These are phyloP conservation scores for Chaenogobius annularis DNA, from an alignment of 2,113 vertebrate genomes.

Conservation along the genomic window DNA sequence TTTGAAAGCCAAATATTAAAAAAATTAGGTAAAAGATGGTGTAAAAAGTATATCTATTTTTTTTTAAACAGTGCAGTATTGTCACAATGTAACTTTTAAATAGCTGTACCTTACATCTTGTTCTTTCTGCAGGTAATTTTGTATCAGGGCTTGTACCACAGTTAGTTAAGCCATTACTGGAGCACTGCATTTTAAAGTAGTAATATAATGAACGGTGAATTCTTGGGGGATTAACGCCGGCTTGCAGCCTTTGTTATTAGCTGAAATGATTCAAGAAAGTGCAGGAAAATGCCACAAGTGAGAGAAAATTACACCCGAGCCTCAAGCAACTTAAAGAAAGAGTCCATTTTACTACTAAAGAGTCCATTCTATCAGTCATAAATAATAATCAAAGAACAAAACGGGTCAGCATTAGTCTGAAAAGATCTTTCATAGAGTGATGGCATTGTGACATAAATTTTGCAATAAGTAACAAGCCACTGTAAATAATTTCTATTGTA, in stretches of 20 bases:
- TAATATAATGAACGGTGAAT: constrained; percentile 2
- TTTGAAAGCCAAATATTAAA: not conserved
- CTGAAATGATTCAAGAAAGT: not conserved
- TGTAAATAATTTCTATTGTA: not conserved
- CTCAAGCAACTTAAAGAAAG: not conserved
- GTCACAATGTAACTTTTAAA: not conserved
- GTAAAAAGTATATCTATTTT: not conserved
- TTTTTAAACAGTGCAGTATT: not conserved
- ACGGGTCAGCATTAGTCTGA: not conserved
- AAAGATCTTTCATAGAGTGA: not conserved
- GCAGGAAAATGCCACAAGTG: not conserved
- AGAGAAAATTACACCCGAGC: constrained; percentile 3
- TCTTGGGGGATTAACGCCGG: not conserved
- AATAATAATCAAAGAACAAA: constrained; percentile 11
- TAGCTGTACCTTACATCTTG: not conserved
- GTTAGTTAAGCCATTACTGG: not conserved
- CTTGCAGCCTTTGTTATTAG: constrained; percentile 3
- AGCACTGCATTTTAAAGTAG: not conserved
- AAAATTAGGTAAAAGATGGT: not conserved
- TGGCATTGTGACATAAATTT: not conserved
- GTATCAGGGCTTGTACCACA: not conserved
- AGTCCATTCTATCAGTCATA: not conserved
- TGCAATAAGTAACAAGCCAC: not conserved
- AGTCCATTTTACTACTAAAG: too few relatives aligned
- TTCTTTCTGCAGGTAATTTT: not conserved